Conservation (phyloP, 2,113 vertebrate genomes). For the Pogonocichla stellata region DNA sequence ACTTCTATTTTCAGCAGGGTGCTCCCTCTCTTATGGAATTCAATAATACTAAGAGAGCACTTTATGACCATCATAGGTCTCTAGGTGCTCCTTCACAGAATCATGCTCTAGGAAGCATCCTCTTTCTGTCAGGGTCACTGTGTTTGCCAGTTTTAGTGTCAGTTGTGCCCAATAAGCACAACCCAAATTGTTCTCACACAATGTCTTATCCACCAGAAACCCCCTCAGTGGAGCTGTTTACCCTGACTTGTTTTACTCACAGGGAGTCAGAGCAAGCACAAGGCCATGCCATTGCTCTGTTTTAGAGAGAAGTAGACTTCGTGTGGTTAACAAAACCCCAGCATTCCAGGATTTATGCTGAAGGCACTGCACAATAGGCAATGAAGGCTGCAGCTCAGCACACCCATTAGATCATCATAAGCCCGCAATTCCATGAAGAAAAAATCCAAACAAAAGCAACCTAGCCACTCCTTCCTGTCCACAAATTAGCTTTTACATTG, state of each 20-base stretch:
- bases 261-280: not conserved
- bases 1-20: not conserved
- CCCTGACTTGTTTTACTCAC: not conserved
- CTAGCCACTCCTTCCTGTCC: not conserved
- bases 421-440: not conserved
- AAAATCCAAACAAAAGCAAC: not conserved
- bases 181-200: not conserved
- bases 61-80: not conserved
- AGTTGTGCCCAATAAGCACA: not conserved
- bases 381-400: not conserved
- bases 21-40: not conserved
- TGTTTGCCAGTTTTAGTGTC: not conserved
- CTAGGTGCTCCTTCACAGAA: not conserved
- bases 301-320: not conserved
- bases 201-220: not conserved
- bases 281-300: not conserved
- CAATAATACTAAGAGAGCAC: not conserved
- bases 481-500: not conserved
- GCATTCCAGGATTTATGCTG: not conserved
- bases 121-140: not conserved
- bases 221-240: not conserved
- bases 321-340: not conserved
- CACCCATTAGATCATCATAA: not conserved
- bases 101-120: not conserved
- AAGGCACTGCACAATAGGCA: not conserved